Base-by-base conservation (phyloP, 37 sponge, comb jelly and placozoan species). In the Agelas oroides region DNA sequence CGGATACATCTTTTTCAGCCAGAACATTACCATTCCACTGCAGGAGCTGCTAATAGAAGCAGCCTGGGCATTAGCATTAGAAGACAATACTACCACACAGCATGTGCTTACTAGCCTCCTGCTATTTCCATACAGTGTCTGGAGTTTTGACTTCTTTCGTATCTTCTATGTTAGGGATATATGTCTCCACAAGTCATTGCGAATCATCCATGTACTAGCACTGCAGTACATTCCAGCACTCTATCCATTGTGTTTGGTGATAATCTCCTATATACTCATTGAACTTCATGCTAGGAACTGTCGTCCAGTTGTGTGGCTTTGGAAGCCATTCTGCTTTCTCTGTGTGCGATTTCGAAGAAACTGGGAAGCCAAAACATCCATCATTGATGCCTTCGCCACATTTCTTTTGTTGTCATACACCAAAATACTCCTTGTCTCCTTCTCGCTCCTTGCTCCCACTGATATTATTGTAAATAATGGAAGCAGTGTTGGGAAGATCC, bases 351-450 rank as follows among this genome's bases (percentile, higher is more conserved):
- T n/a, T n/a, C 32, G 87, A 24, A 31, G 60, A 52, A 74, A 65
- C 39, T 87, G 80, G 87, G 35, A 79, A 20, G 36, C 72, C 28
- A 72, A 53, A 46, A 87, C 81, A 54, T 80, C 87, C 0, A 41
- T 87, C 54, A 80, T 87, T n/a, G 81, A 87, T 80, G 75, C 87
- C 24, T 87, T 87, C 65, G 81, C 81, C 12, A 74, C 87, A 2
- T 76, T 79, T 31, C 63, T 87, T 19, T 65, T 87, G 53, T 81
- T 87, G 1, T 56, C 76, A 21, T 87, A 87, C 59, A 79, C 64
- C 54, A 87, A 87, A 27, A 27, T 87, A 16, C 24, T 79, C 52
- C 35, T 31, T 25, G 53, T 58, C 16, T 87, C 87, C 1, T 30
- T 87, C 1, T 38, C 56, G 0, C 58, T 87, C 21, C 57, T 87